Percentiles rank a stretch among this genome's conserved stretches.
phyloP scores from a whole-genome alignment of 2,888 invertebrate genomes.

The Pseudeuparius sepicola region DNA sequence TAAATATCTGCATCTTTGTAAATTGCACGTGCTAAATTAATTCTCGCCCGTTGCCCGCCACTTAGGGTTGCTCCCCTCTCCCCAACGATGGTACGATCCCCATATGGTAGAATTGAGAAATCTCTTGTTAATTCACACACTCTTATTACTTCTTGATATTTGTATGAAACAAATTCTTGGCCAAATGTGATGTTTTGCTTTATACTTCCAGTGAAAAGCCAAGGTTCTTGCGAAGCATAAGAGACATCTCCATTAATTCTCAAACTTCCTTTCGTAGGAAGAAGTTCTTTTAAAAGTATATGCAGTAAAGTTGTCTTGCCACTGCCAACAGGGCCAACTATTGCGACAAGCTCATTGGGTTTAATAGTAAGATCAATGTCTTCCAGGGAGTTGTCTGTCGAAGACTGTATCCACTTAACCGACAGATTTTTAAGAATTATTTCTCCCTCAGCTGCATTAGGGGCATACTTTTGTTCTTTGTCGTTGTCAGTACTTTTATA shows the following conservation, averaged over 20 bases:
- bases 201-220: slow-evolving; percentile 73
- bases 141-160: slow-evolving; percentile 55
- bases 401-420: slow-evolving; percentile 10
- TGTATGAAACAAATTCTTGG: slow-evolving; percentile 52
- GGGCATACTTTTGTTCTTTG: not conserved
- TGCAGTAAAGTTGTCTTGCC: slow-evolving; percentile 47
- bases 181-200: slow-evolving; percentile 88
- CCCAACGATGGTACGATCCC: slow-evolving; percentile 68
- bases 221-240: slow-evolving; percentile 77
- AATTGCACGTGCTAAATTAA: slow-evolving; percentile 74
- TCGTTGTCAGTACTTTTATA: too few relatives aligned
- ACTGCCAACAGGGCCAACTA: slow-evolving; percentile 53
- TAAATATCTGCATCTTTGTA: slow-evolving; percentile 77
- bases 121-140: slow-evolving; percentile 62
- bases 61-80: slow-evolving; percentile 61
- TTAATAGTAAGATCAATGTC: slow-evolving; percentile 35
- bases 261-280: slow-evolving; percentile 51
- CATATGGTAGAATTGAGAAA: slow-evolving; percentile 60
- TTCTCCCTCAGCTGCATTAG: not conserved
- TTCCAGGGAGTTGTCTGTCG: slow-evolving; percentile 10
- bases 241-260: slow-evolving; percentile 56
- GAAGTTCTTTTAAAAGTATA: slow-evolving; percentile 54
- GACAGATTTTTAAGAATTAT: slow-evolving; percentile 13
- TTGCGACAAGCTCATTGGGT: slow-evolving; percentile 44
- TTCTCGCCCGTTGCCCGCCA: slow-evolving; percentile 76